These are phyloP conservation scores for Aegypius monachus DNA, from an alignment of 2,113 vertebrate species.

Conservation along the genomic window DNA sequence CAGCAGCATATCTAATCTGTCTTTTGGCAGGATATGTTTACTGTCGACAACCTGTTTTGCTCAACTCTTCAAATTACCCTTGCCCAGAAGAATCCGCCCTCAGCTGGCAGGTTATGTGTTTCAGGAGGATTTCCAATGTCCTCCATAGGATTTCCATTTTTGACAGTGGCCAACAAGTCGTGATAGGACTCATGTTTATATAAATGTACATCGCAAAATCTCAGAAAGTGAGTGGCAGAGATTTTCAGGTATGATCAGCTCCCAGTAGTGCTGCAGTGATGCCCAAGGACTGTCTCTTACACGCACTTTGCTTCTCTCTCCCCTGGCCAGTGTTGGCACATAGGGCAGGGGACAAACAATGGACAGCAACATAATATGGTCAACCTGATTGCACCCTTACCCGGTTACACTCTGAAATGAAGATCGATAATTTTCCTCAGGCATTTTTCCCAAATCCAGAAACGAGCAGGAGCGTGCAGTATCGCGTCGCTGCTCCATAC, in stretches of 20 bases:
- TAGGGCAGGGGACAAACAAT: not conserved
- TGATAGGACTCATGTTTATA: not conserved
- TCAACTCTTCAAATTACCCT: not conserved
- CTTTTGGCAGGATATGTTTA: not conserved
- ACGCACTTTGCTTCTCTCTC: not conserved
- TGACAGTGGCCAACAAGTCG: not conserved
- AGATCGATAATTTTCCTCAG: not conserved
- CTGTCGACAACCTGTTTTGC: not conserved
- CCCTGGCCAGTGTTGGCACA: not conserved
- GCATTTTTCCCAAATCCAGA: not conserved
- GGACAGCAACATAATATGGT: not conserved
- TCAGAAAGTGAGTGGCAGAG: not conserved
- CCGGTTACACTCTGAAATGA: not conserved
- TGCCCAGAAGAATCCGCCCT: not conserved
- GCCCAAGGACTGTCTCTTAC: not conserved
- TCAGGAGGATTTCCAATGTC: not conserved
- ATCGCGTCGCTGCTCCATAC: accelerated
- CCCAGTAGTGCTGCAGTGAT: not conserved
- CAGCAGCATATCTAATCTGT: not conserved
- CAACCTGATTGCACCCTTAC: not conserved
- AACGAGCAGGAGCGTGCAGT: not conserved
- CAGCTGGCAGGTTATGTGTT: not conserved
- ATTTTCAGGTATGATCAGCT: not conserved
- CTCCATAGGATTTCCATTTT: not conserved
- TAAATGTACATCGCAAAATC: not conserved